Percentiles rank a stretch among this genome's conserved stretches.
Evolutionary conservation across 1,140 invertebrate species (phyloP).

Genomic region (Diachasma alloeum): DNA sequence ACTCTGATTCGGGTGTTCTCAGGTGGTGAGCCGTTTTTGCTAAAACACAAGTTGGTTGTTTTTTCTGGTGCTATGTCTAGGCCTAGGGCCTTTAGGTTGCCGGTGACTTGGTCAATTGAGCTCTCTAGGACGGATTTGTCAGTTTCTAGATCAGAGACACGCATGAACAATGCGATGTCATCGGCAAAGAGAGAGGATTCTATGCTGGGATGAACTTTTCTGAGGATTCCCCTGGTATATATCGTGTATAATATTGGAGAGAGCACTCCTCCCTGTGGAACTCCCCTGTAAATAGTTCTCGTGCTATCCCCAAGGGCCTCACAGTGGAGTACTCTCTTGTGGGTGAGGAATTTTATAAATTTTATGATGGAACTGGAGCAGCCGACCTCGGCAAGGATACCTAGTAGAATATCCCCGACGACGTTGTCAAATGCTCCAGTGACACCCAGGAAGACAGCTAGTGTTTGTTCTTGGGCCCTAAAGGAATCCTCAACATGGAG

Average conservation of each 20-base stretch:
- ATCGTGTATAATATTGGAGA: constrained; percentile 20
- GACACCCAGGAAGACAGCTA: constrained; percentile 25
- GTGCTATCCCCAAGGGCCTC: constrained; percentile 7
- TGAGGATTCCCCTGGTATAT: background rate
- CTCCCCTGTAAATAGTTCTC: constrained; percentile 13
- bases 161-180: constrained; percentile 24
- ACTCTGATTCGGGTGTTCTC: background rate
- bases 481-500: constrained; percentile 22
- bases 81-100: background rate
- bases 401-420: constrained; percentile 1
- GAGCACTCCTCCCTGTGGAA: constrained; percentile 28
- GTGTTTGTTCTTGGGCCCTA: background rate
- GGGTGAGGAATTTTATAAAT: too few relatives aligned
- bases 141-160: background rate
- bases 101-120: background rate
- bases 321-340: background rate
- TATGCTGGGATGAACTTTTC: background rate
- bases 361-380: too few relatives aligned
- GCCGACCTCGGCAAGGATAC: constrained; percentile 21
- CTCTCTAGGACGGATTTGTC: background rate
- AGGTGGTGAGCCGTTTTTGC: background rate
- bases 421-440: constrained; percentile 25
- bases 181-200: constrained; percentile 24
- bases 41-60: background rate
- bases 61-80: background rate